Conservation (phyloP, 2,113 vertebrate genomes). For the Poeciliopsis prolifica region DNA sequence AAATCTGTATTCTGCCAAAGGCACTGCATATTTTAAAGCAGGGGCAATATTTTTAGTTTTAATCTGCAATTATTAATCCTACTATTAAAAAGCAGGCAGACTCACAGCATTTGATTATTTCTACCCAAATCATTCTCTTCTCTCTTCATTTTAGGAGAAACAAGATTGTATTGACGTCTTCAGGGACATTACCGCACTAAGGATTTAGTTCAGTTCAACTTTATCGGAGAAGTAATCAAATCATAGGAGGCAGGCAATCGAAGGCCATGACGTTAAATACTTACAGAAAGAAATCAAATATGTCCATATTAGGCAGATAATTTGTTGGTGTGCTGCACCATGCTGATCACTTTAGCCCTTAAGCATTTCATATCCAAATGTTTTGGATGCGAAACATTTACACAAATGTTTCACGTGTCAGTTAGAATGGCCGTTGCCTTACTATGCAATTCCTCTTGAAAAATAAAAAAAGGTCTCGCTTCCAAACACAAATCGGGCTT, state of each 20-base stretch:
- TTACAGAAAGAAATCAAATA: not conserved
- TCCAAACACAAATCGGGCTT: too few species aligned
- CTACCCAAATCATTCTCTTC: not conserved
- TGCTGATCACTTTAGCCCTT: not conserved
- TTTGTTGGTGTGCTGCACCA: too few species aligned
- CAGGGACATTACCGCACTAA: not conserved
- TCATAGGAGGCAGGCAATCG: not conserved
- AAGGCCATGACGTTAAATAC: not conserved
- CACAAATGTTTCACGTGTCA: too few species aligned
- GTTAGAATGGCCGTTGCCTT: too few species aligned
- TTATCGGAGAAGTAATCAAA: not conserved
- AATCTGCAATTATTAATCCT: constrained; percentile 5
- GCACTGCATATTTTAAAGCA: constrained; percentile 4
- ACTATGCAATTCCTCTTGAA: too few species aligned
- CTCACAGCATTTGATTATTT: constrained; percentile 5
- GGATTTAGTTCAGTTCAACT: not conserved
- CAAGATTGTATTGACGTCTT: not conserved
- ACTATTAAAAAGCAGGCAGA: not conserved
- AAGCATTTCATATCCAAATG: not conserved
- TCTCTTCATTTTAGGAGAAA: constrained; percentile 19
- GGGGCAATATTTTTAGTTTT: constrained; percentile 2
- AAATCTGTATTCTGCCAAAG: constrained; percentile 4
- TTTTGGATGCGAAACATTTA: not conserved
- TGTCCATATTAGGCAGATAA: too few species aligned
- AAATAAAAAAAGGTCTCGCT: too few species aligned